These are phyloP conservation scores for Caenorhabditis sulstoni DNA, from an alignment of 2,888 invertebrate species.

Conservation along the genomic window DNA sequence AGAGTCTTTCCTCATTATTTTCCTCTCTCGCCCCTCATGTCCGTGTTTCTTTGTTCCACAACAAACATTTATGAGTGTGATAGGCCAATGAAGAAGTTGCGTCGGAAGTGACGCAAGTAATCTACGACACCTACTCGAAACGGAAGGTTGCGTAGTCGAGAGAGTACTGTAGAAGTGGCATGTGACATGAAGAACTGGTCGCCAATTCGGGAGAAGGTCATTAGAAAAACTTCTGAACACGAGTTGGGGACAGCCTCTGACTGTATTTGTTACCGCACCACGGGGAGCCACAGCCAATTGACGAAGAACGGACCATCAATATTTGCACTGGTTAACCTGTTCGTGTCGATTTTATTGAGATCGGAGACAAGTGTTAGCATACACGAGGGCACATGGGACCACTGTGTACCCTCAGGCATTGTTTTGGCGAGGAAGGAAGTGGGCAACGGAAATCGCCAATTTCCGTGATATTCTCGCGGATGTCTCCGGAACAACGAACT, in stretches of 20 bases:
- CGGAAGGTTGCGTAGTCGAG: slow-evolving; percentile 27
- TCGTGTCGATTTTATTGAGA: slow-evolving; percentile 32
- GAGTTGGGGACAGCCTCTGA: slow-evolving; percentile 11
- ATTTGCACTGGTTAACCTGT: slow-evolving; percentile 31
- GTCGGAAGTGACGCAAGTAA: slow-evolving; percentile 56
- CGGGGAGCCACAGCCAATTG: slow-evolving; percentile 41
- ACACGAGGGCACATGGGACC: slow-evolving; percentile 28
- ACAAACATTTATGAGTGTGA: slow-evolving; percentile 40
- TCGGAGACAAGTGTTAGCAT: slow-evolving; percentile 60
- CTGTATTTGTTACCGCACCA: slow-evolving; percentile 39
- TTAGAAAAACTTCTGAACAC: slow-evolving; percentile 13
- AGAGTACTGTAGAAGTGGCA: slow-evolving; percentile 35
- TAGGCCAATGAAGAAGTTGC: slow-evolving; percentile 36
- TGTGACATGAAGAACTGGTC: slow-evolving; percentile 34
- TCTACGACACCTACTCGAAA: slow-evolving; percentile 52
- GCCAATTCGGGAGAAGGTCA: slow-evolving; percentile 27
- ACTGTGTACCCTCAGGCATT: slow-evolving; percentile 35
- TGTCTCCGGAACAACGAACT: not conserved
- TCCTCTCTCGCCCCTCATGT: not conserved
- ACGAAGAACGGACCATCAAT: slow-evolving; percentile 24
- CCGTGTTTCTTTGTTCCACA: slow-evolving; percentile 38
- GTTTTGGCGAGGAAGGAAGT: slow-evolving; percentile 26
- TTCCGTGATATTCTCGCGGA: slow-evolving; percentile 19
- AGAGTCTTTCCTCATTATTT: slow-evolving; percentile 38
- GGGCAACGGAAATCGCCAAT: slow-evolving; percentile 22